phyloP scores from a whole-genome alignment of 1,140 invertebrate species.

The Solenopsis fugax region DNA sequence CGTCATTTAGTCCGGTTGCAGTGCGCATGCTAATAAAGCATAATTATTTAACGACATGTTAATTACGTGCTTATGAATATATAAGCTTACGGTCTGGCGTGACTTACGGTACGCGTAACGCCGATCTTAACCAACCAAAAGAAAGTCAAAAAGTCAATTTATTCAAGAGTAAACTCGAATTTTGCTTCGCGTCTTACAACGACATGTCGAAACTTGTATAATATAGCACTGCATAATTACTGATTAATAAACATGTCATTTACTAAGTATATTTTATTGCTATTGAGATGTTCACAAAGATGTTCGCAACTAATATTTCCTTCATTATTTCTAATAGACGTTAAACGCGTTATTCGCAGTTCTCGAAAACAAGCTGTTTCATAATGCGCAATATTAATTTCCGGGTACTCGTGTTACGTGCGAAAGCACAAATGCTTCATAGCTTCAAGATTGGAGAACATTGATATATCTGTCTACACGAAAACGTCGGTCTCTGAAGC shows the following conservation, averaged over 20 bases:
- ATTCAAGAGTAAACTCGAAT: constrained; percentile 3
- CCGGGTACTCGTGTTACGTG: background rate
- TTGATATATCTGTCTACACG: constrained; percentile 18
- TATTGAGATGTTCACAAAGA: background rate
- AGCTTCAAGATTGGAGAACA: background rate
- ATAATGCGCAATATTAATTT: constrained; percentile 37
- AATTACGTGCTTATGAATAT: constrained; percentile 36
- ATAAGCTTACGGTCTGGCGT: constrained; percentile 3
- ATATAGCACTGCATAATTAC: background rate
- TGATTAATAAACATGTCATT: background rate
- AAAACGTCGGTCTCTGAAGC: constrained; percentile 26
- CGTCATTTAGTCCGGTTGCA: constrained; percentile 21
- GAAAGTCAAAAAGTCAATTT: constrained; percentile 7
- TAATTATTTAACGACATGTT: constrained; percentile 60
- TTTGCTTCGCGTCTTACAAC: background rate
- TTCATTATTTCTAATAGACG: background rate
- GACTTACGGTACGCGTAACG: background rate
- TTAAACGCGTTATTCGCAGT: background rate
- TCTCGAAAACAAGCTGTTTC: constrained; percentile 14
- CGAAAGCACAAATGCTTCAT: background rate
- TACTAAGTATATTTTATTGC: background rate
- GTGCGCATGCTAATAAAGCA: constrained; percentile 16
- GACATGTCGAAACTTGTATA: background rate
- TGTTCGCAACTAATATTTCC: background rate
- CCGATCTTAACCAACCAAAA: constrained; percentile 20